Percentiles rank a stretch among this genome's conserved stretches.
Conservation (phyloP, 1,140 invertebrate species). For the Hyles euphorbiae region DNA sequence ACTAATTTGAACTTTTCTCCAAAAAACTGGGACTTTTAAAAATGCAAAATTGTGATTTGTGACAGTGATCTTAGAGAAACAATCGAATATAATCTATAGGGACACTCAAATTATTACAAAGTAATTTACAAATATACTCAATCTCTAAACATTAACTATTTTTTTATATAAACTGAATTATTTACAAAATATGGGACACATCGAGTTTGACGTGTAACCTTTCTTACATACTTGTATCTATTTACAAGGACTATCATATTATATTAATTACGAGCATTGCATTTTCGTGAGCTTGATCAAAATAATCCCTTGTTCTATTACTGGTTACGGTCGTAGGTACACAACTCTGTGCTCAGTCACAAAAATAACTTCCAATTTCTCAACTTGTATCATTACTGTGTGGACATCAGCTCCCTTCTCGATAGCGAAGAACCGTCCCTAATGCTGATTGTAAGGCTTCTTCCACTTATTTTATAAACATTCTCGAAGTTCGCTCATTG, state of each 20-base stretch:
- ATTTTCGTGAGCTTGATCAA: slow-evolving; percentile 65
- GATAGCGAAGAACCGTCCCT: slow-evolving; percentile 30
- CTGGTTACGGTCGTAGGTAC: slow-evolving; percentile 21
- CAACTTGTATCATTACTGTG: too few relatives aligned
- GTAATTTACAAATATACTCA: slow-evolving; percentile 74
- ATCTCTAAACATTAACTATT: slow-evolving; percentile 69
- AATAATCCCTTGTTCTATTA: slow-evolving; percentile 59
- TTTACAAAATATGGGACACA: slow-evolving; percentile 71
- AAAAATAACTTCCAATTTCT: not conserved
- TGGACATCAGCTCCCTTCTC: slow-evolving; percentile 13
- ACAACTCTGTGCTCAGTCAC: slow-evolving; percentile 33
- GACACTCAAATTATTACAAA: slow-evolving; percentile 69
- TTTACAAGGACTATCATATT: slow-evolving; percentile 74
- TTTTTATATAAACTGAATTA: slow-evolving; percentile 68
- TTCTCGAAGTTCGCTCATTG: slow-evolving; percentile 5
- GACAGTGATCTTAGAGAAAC: slow-evolving; percentile 69
- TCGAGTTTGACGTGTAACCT: slow-evolving; percentile 52
- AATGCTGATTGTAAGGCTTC: slow-evolving; percentile 19
- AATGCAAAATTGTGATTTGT: slow-evolving; percentile 74
- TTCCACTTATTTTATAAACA: slow-evolving; percentile 6
- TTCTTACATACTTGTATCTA: slow-evolving; percentile 68
- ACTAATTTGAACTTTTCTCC: slow-evolving; percentile 52
- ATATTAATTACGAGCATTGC: slow-evolving; percentile 69
- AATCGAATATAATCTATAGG: slow-evolving; percentile 63
- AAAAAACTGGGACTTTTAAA: slow-evolving; percentile 46